A percentile compares a stretch with the other conserved stretches of the same genome.
Evolutionary conservation across 1,140 invertebrate genomes (phyloP).

Genomic region (Oryctes rhinoceros): DNA sequence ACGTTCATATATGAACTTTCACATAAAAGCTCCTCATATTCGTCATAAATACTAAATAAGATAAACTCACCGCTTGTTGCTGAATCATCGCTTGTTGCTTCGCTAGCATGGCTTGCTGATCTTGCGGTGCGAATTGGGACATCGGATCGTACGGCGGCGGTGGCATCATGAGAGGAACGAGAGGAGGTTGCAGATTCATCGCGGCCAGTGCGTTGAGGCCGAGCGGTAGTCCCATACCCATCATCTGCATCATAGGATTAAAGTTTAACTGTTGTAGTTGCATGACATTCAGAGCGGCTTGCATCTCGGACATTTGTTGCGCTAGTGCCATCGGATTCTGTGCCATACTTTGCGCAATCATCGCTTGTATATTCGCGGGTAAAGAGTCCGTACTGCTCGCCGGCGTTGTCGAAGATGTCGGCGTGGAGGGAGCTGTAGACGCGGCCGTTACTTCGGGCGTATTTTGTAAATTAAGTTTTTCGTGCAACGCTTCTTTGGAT

Average conservation of each 20-base stretch:
- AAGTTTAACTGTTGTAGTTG: constrained; percentile 86
- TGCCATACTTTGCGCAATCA: constrained; percentile 62
- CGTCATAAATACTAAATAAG: constrained; percentile 29
- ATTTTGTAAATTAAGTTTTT: constrained; percentile 61
- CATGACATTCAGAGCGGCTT: constrained; percentile 86
- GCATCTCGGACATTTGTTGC: constrained; percentile 85
- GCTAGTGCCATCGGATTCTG: constrained; percentile 71
- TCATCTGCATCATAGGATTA: constrained; percentile 84
- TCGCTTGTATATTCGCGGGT: constrained; percentile 62
- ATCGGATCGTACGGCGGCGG: constrained; percentile 78
- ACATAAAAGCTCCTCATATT: not conserved
- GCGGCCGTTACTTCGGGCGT: constrained; percentile 63
- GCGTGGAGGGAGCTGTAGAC: constrained; percentile 70
- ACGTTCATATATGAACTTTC: not conserved
- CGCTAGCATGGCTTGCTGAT: constrained; percentile 65
- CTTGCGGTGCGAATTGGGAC: constrained; percentile 67
- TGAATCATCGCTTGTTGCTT: constrained; percentile 76
- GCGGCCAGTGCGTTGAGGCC: constrained; percentile 84
- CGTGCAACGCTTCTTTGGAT: constrained; percentile 61
- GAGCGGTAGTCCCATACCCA: constrained; percentile 84
- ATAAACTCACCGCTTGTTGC: constrained; percentile 72
- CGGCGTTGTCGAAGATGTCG: constrained; percentile 68
- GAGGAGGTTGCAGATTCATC: constrained; percentile 86
- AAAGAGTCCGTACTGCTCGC: constrained; percentile 71
- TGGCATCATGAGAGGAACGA: constrained; percentile 91